Base-by-base conservation (phyloP, 2,797 vertebrate genomes). In the Scolopax bukidnonensis region DNA sequence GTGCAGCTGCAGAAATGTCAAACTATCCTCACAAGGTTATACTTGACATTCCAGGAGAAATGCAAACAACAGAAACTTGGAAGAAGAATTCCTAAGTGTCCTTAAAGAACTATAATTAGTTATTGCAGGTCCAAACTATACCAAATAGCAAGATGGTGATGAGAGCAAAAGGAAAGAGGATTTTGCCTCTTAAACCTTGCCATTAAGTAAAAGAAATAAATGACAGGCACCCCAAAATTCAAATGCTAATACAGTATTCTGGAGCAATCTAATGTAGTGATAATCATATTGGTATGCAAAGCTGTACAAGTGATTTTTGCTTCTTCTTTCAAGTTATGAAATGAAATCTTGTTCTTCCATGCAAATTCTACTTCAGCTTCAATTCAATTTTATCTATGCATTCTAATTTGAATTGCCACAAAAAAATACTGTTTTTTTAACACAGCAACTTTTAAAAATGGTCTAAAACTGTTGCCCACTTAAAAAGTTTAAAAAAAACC, bases 1-100 rank as follows among this genome's bases (percentile, higher is more conserved):
- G 45, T 84, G 51, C 94, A 96, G 91, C 91, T 96, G 94, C 83
- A 88, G 70, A 96, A 96, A 96, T 90, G 96, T 93, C 96, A 94
- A 56, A 74, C 87, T 89, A 93, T 94, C 77, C 91, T 95, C 95
- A 90, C 81, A 92, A 95, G 90, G 93, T 94, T 94, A 94, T 43
- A 89, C 80, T 80, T 84, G 86, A 95, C 86, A 95, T 93, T 96
- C 95, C 30, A 18, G 32, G 60, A 80, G 45, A 96, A 94, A 96
- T 21, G 32, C 83, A 95, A 95, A 96, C 85, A 94, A 86, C 59
- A 88, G 82, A 93, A 96, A 77, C 74, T 90, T 91, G 83, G 86
- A 95, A 79, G 65, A 95, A 73, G 47, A 76, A 94, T 80, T 90
- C 67, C 51, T 90, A 91, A 73, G 64, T 87, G 74, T 90, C 74